Evolutionary conservation across 1,140 invertebrate genomes (phyloP), one percentile per base, ranked within the genome.

Genomic region (Pentalonia nigronervosa): DNA sequence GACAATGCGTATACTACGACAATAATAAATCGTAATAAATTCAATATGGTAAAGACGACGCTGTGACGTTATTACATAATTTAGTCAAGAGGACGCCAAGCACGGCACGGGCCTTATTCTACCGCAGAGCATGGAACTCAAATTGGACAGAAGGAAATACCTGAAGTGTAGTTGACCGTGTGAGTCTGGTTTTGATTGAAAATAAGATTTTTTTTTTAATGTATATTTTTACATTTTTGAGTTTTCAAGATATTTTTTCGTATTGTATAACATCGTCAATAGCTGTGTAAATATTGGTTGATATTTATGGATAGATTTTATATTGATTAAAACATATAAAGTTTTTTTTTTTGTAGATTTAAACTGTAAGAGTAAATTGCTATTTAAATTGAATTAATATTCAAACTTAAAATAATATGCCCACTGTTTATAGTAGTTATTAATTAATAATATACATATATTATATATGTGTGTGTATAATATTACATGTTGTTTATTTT

Each of bases 1-100:
- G 60, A 76, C 60, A 76, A 76, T 76, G 60, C 60, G 14, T 23
- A 7, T 23, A 20, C 60, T 30, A 34, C 1, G 60, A 76, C 60
- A 34, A 76, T 76, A 76, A 76, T 76, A 76, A 76, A 76, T 76
- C 60, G 60, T 76, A 76, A 76, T 76, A 76, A 17, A 34, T 76
- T 76, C n/a, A n/a, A 76, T n/a, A 76, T 76, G 30, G n/a, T 17
- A n/a, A 67, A 30, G 60, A n/a, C 30, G 0, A 9, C 25, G 60
- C 25, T 67, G n/a, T n/a, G 60, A 76, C 30, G 14, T 76, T 7
- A 76, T 76, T 76, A 76, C 60, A 76, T 76, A 76, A 76, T 76
- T 76, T 30, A 67, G 56, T 60, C 1, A 3, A 67, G 60, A n/a
- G 60, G 60, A 67, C 60, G 60, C 14, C n/a, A 67, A 8, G 30